phyloP scores from a whole-genome alignment of 2,113 vertebrate genomes.

The Mionectes macconnelli region DNA sequence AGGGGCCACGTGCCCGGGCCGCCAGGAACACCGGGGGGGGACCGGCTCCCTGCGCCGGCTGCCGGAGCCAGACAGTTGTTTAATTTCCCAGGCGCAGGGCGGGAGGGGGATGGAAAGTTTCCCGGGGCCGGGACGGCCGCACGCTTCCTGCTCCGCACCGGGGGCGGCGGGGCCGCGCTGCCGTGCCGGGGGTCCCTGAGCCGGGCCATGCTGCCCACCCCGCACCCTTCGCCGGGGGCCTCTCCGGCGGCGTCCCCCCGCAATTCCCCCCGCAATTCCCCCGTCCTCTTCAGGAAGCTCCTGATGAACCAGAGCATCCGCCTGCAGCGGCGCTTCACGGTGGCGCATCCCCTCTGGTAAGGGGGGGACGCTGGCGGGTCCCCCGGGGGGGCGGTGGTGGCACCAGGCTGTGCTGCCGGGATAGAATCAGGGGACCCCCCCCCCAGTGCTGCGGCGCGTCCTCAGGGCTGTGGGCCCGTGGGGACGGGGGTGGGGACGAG shows the following conservation, averaged over 20 bases:
- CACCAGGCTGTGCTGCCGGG: background rate
- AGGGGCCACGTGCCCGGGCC: background rate
- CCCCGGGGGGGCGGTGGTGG: background rate
- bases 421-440: background rate
- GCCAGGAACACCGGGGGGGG: background rate
- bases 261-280: constrained; percentile 78
- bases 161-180: background rate
- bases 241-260: constrained; percentile 71
- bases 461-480: background rate
- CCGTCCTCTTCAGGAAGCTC: constrained; percentile 85
- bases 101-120: constrained; percentile 62
- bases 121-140: background rate
- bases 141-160: background rate
- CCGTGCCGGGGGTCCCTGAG: background rate
- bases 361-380: background rate
- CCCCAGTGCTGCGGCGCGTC: rapidly evolving
- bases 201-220: constrained; percentile 48
- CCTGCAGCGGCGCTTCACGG: constrained; percentile 89
- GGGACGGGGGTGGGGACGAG: background rate
- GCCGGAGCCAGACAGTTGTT: constrained; percentile 55
- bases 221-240: constrained; percentile 38
- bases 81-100: constrained; percentile 53
- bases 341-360: constrained; percentile 93
- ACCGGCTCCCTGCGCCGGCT: background rate
- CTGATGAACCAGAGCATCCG: constrained; percentile 85